Conservation (phyloP, 1,140 invertebrate species). For the Spodoptera litura region DNA sequence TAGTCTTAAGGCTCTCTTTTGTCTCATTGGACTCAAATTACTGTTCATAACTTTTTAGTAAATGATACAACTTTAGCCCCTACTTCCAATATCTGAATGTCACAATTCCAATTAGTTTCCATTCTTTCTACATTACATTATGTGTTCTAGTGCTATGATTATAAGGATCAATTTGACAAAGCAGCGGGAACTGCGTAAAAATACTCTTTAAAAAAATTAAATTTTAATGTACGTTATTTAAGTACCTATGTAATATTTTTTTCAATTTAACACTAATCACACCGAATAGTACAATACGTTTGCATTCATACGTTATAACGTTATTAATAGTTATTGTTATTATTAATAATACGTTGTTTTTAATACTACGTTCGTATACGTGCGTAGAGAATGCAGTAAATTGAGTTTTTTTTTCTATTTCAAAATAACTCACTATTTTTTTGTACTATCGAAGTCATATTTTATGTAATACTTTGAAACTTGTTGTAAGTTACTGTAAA, state of each 20-base stretch:
- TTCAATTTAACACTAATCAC: conserved; percentile 31
- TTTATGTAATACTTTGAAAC: conserved; percentile 22
- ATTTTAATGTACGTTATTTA: conserved; percentile 39
- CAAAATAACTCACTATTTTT: conserved; percentile 31
- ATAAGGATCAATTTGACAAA: conserved; percentile 45
- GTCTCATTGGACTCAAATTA: no score
- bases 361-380: conserved; percentile 8
- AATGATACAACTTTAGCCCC: background rate
- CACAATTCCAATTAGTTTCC: conserved; percentile 11
- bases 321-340: conserved; percentile 39
- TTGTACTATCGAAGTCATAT: conserved; percentile 35
- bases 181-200: conserved; percentile 41
- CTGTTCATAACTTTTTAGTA: no score
- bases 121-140: conserved; percentile 38
- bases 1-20: no score
- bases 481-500: conserved; percentile 29
- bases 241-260: conserved; percentile 15
- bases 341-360: conserved; percentile 19
- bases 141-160: conserved; percentile 27
- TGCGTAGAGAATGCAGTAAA: conserved; percentile 39
- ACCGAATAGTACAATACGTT: conserved; percentile 49
- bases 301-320: conserved; percentile 44
- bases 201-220: conserved; percentile 32
- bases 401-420: conserved; percentile 29
- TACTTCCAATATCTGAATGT: conserved; percentile 31